Evolutionary conservation across 2,113 vertebrate species (phyloP), one percentile per base, ranked within the genome.

Genomic region (Anoura caudifer): DNA sequence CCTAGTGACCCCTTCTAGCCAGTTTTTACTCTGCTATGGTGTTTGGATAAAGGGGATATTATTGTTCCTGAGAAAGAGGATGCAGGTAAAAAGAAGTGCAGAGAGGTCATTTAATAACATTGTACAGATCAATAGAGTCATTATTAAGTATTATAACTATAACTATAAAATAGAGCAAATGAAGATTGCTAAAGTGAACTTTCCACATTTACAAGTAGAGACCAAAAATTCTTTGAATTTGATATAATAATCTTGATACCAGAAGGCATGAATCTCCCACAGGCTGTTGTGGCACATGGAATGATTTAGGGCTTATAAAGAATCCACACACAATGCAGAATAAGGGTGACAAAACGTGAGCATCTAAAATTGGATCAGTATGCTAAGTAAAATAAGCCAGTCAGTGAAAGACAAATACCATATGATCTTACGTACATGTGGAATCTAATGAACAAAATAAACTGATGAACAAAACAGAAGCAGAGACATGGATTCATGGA

Each of bases 181-280:
- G 19, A 65, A 86, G 8, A 6, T 45, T 80, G 31, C 36, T 81
- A 47, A 94, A 31, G 38, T 87, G 36, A 91, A 81, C 70, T 81
- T 87, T 43, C 19, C 31, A 50, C 9, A 75, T 90, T 54, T 85
- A 28, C 4, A 93, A 50, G 14, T 75, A 56, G 56, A 93, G 9
- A 92, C 45, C 38, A 70, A 85, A 92, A 85, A 65, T 82, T 84
- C 38, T 94, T 92, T 92, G 41, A 89, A 83, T 87, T 75, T 91
- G 77, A 59, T 63, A 56, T 69, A 65, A 80, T 45, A 91, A 76
- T 95, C 28, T 33, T 90, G 75, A 63, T 73, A 54, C 19, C 88
- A 76, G n/a, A 24, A 56, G 59, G 4, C 36, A 45, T 82, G 7
- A 90, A 36, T 95, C 12, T 80, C 56, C 45, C 20, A 82, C 2